Evolutionary conservation across 2,797 vertebrate species (phyloP).

Genomic region (Acrocephalus scirpaceus): DNA sequence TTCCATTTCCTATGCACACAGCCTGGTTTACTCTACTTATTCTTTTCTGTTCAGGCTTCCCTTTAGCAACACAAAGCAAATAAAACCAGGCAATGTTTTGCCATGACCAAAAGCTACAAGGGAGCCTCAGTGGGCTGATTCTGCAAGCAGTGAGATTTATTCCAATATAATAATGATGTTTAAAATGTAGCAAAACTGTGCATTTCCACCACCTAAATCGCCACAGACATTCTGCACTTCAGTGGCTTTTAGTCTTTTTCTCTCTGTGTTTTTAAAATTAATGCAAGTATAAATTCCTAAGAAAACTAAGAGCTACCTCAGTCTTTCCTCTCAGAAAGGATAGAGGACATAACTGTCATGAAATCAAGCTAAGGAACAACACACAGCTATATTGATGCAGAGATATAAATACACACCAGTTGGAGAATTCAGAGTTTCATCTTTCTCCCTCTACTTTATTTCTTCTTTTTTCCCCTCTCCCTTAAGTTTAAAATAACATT

Average conservation of each 20-base stretch:
- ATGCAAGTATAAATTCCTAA: neutral
- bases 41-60: neutral
- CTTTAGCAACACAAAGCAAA: neutral
- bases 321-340: neutral
- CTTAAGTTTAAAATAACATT: neutral
- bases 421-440: neutral
- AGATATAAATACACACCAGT: neutral
- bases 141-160: neutral
- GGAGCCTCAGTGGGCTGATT: neutral
- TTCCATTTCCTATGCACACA: neutral
- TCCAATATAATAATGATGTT: neutral
- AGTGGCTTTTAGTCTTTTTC: neutral
- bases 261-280: neutral
- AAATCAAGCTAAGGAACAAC: neutral
- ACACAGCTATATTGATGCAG: neutral
- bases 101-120: neutral
- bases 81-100: neutral
- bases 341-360: neutral
- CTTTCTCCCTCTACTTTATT: neutral
- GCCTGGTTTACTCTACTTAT: neutral
- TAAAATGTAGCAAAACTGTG: neutral
- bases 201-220: neutral
- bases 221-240: neutral
- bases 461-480: neutral
- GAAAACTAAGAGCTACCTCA: neutral